phyloP scores from a whole-genome alignment of 2,797 vertebrate genomes.

The Helostoma temminkii region DNA sequence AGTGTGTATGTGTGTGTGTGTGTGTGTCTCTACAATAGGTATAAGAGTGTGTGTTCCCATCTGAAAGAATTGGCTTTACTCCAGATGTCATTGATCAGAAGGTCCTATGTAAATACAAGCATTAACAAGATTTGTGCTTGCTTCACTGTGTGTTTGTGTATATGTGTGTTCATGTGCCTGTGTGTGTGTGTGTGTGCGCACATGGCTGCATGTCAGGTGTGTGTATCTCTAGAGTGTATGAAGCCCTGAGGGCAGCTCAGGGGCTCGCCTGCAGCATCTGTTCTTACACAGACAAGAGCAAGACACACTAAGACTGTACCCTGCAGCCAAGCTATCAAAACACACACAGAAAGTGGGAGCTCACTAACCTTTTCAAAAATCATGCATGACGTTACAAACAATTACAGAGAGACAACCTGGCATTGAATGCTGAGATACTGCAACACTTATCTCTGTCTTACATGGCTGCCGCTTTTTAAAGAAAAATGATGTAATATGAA shows the following conservation, averaged over 20 bases:
- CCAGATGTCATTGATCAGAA: slow-evolving; percentile 68
- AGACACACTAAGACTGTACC: slow-evolving; percentile 78
- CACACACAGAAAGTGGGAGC: slow-evolving; percentile 30
- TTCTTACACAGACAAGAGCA: slow-evolving; percentile 83
- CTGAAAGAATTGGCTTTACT: slow-evolving; percentile 52
- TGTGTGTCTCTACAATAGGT: no score
- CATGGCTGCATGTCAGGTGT: slow-evolving; percentile 61
- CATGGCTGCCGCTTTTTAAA: slow-evolving; percentile 49
- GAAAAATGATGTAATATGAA: slow-evolving; percentile 33
- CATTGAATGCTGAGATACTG: slow-evolving; percentile 55
- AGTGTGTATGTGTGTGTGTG: slow-evolving; percentile 33
- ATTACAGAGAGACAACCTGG: slow-evolving; percentile 66
- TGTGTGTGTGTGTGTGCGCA: slow-evolving; percentile 21
- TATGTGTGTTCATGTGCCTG: slow-evolving; percentile 10
- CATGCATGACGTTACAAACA: slow-evolving; percentile 69
- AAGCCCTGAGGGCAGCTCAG: slow-evolving; percentile 82
- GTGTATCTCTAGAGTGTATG: slow-evolving; percentile 68
- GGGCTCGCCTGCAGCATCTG: slow-evolving; percentile 82
- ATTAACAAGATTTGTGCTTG: slow-evolving; percentile 53
- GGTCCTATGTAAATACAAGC: slow-evolving; percentile 70
- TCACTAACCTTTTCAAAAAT: slow-evolving; percentile 73
- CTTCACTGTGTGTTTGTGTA: slow-evolving; percentile 15
- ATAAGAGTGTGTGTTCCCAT: slow-evolving; percentile 41
- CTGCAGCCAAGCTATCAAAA: slow-evolving; percentile 71
- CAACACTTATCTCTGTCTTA: slow-evolving; percentile 59